Percentiles rank a stretch among this genome's conserved stretches.
Evolutionary conservation across 1,140 invertebrate species (phyloP).

Genomic region (Halotydeus destructor): DNA sequence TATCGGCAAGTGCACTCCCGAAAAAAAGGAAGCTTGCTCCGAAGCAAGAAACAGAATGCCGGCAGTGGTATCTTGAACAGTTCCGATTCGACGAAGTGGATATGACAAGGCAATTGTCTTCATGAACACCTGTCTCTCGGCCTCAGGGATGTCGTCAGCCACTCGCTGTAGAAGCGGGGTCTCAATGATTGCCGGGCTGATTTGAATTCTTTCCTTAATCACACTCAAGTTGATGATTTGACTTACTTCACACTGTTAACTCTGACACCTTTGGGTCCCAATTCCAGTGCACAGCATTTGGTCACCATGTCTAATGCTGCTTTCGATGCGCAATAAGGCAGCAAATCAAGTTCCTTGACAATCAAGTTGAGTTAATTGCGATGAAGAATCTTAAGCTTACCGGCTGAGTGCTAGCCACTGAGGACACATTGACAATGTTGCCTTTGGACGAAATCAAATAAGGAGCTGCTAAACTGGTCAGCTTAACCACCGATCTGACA

Average conservation of each 20-base stretch:
- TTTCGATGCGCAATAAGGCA: slow-evolving; percentile 29
- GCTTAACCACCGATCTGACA: slow-evolving; percentile 4
- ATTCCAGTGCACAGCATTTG: slow-evolving; percentile 31
- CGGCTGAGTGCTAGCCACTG: slow-evolving; percentile 54
- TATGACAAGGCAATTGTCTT: too few relatives aligned
- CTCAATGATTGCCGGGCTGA: neutral
- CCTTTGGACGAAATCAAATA: slow-evolving; percentile 56
- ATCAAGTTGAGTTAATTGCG: too few relatives aligned
- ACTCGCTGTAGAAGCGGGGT: neutral
- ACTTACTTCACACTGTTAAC: slow-evolving; percentile 36
- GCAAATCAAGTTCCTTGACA: neutral
- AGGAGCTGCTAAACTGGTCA: slow-evolving; percentile 59
- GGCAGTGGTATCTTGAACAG: slow-evolving; percentile 49
- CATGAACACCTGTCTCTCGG: too few relatives aligned
- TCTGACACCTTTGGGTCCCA: slow-evolving; percentile 33
- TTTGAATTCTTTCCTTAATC: neutral
- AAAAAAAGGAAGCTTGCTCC: slow-evolving; percentile 51
- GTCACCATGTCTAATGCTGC: slow-evolving; percentile 70
- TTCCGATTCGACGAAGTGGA: slow-evolving; percentile 27
- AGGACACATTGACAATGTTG: slow-evolving; percentile 71
- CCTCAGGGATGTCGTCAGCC: too few relatives aligned
- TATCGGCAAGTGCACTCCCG: slow-evolving; percentile 50
- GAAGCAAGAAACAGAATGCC: slow-evolving; percentile 66
- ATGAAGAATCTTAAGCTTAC: slow-evolving; percentile 22
- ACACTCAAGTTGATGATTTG: neutral